Base-by-base conservation (phyloP, 1,140 invertebrate genomes). In the Halictus rubicundus region DNA sequence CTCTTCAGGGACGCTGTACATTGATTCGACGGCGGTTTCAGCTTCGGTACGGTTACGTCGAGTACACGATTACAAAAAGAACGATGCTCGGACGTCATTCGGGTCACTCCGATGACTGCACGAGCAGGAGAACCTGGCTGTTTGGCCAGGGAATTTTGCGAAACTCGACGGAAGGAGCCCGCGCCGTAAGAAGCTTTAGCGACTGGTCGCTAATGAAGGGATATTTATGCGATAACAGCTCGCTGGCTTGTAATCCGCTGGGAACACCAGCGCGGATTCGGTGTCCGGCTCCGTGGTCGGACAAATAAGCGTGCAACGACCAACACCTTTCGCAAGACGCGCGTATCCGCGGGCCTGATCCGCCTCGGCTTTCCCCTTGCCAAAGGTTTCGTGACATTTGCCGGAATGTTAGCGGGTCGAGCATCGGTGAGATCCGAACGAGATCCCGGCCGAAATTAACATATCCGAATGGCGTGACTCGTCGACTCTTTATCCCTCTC, bases 341-440 rank as follows among this genome's bases (percentile, higher is more conserved):
- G 25, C 16, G 57, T 68, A 12, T 52, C 57, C 32, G 59, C 46
- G 59, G 39, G 37, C 42, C 42, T 46, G 42, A 46, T 25, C 76
- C 76, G 49, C 25, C 54, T 42, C 12, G 37, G n/a, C 65, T 75
- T 71, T 78, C 61, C 64, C 65, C 42, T 49, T 25, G 8, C 37
- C 37, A 27, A 74, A 39, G 57, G n/a, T 83, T 82, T 80, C 57
- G 65, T 83, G 83, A 80, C 83, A 83, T 84, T 84, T 80, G 46
- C 57, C 68, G 66, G 77, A 84, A 84, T 76, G 77, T 84, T 70
- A 80, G 27, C 54, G 46, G 83, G 71, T 60, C 70, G 78, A 63
- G 46, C 37, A n/a, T 68, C 32, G 59, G 46, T 25, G 46, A 57
- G 37, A 68, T 65, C 71, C 16, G 12, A 19, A 63, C 14, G 66